Base-by-base conservation (phyloP, 2,888 invertebrate species). In the Euphydryas editha region DNA sequence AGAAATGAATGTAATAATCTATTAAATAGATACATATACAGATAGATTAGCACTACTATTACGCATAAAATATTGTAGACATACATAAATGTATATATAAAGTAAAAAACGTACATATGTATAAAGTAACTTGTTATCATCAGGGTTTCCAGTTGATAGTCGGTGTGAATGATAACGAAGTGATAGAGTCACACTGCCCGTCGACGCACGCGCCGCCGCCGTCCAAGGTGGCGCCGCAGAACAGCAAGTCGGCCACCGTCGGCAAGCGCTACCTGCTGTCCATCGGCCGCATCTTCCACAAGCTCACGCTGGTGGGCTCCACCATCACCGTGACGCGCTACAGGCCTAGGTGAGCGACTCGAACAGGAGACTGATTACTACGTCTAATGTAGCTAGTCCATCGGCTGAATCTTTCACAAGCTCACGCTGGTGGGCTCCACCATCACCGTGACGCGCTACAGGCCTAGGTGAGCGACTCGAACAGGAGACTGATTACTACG, bases 271-370 rank as follows among this genome's bases (percentile, higher is more conserved):
- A 96, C 87, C 93, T 97, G 65, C 92, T 99, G 54, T 99, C 99
- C 68, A 99, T 99, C 76, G 99, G 99, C 2, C 93, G 99, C 72
- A 96, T 99, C 81, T 99, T 99, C 90, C 99, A 99, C 84, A 97
- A 96, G 81, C 95, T 99, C 72, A 95, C 96, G 0, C 89, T 99
- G 0, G 95, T 94, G 58, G 98, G 97, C 20, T 97, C 97, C 69
- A 96, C 96, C n/a, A 98, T 99, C 77, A 97, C 97, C 2, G 98
- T 99, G 8, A 98, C 98, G 0, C 94, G 98, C 82, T 99, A 98
- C 84, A 94, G 98, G 78, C 99, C 30, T 5, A 30, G 30, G 30
- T 30, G 24, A 24, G 24, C 24, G 24, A 24, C 24, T n/a, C n/a
- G n/a, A n/a, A n/a, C n/a, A n/a, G n/a, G n/a, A n/a, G n/a, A n/a